Base-by-base conservation (phyloP, 2,113 vertebrate species). In the Sceloporus tristichus region DNA sequence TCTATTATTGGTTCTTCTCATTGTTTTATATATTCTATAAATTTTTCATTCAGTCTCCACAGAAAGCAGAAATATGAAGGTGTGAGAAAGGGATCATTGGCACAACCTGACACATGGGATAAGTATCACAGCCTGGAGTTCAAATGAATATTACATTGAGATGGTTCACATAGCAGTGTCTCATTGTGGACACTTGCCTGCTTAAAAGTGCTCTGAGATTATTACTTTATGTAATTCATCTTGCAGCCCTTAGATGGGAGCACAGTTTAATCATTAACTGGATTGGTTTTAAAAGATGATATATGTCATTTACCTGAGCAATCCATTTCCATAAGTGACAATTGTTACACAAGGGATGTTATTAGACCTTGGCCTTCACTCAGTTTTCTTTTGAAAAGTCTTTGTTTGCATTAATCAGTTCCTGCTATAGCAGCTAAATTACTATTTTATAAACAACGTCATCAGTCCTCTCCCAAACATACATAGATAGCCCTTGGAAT, bases 181-280 rank as follows among this genome's bases (percentile, higher is more conserved):
- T 29, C 56, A 66, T 42, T 84, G 65, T 87, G 7, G 48, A 25
- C 81, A 14, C 40, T 71, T 3, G 4, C 77, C 66, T 71, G 16
- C 23, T 81, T 89, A 66, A 66, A 91, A 62, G 56, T 91, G 3
- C 34, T 40, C 66, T 23, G 71, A 87, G 86, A 89, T 59, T 42
- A 87, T 78, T 1, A 0, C 87, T 85, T 85, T 34, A 88, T 62
- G 19, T n/a, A 88, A 85, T 56, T 79, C 90, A 66, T 68, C 40
- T 53, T 74, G 71, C 21, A 82, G 42, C 42, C 65, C 54, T 80
- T 76, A 90, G 91, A 42, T 93, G 81, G 88, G 82, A 91, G 14
- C 87, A 75, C 77, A 89, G 92, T 93, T 81, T 95, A 91, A 92
- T 94, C 79, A 94, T 95, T 95, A 96, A 93, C 94, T 85, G 75